phyloP scores from a whole-genome alignment of 92 coral and sea anemone genomes.

The Siderastrea radians region DNA sequence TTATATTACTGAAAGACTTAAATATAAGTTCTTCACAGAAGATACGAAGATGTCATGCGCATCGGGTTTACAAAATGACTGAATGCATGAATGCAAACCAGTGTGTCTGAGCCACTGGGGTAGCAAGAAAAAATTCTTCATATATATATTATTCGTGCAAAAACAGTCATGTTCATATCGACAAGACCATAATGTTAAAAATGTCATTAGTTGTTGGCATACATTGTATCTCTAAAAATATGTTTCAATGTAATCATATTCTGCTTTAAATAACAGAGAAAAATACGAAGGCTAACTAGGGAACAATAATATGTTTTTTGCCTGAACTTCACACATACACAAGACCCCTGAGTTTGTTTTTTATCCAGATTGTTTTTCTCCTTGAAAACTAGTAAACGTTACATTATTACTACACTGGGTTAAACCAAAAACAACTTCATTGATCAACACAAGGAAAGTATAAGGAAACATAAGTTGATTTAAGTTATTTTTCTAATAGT shows the following conservation, averaged over 20 bases:
- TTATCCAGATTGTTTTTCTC: background rate
- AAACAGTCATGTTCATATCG: conserved; percentile 15
- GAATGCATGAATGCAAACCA: conserved; percentile 13
- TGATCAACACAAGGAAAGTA: background rate
- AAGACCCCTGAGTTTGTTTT: background rate
- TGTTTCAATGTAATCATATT: background rate
- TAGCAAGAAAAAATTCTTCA: conserved; percentile 1
- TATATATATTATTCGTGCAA: conserved; percentile 15
- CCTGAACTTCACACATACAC: background rate
- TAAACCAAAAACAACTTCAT: background rate
- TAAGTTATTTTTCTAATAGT: background rate
- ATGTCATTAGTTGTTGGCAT: conserved; percentile 1
- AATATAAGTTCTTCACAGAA: conserved; percentile 55
- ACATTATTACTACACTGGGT: background rate
- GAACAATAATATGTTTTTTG: background rate
- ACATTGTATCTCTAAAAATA: conserved; percentile 20
- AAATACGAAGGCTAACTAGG: background rate
- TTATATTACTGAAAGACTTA: conserved; percentile 33
- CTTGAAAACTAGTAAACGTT: background rate
- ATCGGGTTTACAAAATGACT: conserved; percentile 48
- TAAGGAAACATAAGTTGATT: background rate
- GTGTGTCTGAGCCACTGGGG: conserved; percentile 2
- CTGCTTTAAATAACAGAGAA: background rate
- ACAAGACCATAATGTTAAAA: conserved; percentile 15
- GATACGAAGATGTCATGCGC: conserved; percentile 54